These are phyloP conservation scores for Turdus rufiventris DNA, from an alignment of 2,113 vertebrate genomes.

Conservation along the genomic window DNA sequence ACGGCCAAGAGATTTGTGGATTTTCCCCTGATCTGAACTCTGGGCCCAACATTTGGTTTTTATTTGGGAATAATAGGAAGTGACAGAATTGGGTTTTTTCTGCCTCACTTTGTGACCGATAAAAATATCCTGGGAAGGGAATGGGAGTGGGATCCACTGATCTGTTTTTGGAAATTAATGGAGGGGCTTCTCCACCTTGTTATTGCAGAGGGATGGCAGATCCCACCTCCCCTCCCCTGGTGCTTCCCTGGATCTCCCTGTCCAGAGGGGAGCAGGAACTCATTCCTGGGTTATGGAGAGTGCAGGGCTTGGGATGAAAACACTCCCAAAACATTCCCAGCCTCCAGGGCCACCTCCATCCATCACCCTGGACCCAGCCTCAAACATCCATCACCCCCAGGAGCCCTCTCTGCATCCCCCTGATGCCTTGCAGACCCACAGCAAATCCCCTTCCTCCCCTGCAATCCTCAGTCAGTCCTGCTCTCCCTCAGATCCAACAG, in stretches of 20 bases:
- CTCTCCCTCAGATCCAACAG: not conserved
- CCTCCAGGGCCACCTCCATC: not conserved
- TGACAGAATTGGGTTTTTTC: not conserved
- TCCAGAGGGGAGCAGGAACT: not conserved
- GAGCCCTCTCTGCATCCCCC: not conserved
- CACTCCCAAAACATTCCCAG: not conserved
- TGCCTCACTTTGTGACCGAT: not conserved
- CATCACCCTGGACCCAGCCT: not conserved
- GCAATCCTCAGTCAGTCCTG: not conserved
- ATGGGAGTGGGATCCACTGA: not conserved
- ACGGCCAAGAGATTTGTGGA: constrained; percentile 56
- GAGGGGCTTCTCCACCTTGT: not conserved
- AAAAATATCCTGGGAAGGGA: not conserved
- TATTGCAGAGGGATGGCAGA: not conserved
- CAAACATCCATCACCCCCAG: not conserved
- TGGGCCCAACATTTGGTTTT: constrained; percentile 52
- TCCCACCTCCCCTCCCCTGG: not conserved
- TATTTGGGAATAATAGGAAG: constrained; percentile 36
- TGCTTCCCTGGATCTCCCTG: not conserved
- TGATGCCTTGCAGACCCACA: constrained; percentile 5
- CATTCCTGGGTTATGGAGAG: not conserved
- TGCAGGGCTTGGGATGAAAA: not conserved
- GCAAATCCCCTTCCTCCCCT: not conserved
- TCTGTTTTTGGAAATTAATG: not conserved
- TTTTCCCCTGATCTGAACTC: constrained; percentile 58